Conservation (phyloP, 2,113 vertebrate species). For the Oryzias melastigma region DNA sequence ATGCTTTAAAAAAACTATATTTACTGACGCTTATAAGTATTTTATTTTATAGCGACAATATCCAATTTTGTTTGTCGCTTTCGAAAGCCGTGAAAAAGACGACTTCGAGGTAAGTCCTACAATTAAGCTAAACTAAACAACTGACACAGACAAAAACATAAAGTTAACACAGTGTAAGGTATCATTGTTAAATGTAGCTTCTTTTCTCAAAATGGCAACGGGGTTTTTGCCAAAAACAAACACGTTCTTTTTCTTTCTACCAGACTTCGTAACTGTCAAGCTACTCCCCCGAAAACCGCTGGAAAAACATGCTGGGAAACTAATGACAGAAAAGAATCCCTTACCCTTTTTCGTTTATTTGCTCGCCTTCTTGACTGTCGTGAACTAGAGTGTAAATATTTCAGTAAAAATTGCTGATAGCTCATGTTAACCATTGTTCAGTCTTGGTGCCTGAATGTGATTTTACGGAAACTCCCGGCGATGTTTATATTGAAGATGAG, state of each 20-base stretch:
- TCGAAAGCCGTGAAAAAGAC: conserved; percentile 10
- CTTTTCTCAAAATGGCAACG: conserved; percentile 60
- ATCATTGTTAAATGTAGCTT: conserved; percentile 59
- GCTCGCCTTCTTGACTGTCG: conserved; percentile 81
- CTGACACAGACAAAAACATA: not conserved
- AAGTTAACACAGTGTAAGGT: not conserved
- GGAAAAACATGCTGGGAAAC: not conserved
- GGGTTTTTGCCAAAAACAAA: conserved; percentile 57
- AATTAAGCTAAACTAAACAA: conserved; percentile 11
- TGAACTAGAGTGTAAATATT: conserved; percentile 77
- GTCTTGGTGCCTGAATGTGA: conserved; percentile 81
- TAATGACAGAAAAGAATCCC: conserved; percentile 20
- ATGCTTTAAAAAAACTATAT: not conserved
- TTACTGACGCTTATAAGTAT: not conserved
- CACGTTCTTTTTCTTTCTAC: conserved; percentile 20
- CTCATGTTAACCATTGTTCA: conserved; percentile 88
- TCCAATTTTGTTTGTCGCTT: not conserved
- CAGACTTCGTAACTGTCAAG: conserved; percentile 11
- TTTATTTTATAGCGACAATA: not conserved
- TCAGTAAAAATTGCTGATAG: conserved; percentile 79
- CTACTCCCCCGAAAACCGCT: conserved; percentile 26
- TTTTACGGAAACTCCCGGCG: conserved; percentile 82
- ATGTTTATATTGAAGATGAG: conserved; percentile 74
- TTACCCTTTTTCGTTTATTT: conserved; percentile 83
- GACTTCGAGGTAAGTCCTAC: conserved; percentile 9